phyloP scores from a whole-genome alignment of 2,797 vertebrate species.

The Cephalopachus bancanus region DNA sequence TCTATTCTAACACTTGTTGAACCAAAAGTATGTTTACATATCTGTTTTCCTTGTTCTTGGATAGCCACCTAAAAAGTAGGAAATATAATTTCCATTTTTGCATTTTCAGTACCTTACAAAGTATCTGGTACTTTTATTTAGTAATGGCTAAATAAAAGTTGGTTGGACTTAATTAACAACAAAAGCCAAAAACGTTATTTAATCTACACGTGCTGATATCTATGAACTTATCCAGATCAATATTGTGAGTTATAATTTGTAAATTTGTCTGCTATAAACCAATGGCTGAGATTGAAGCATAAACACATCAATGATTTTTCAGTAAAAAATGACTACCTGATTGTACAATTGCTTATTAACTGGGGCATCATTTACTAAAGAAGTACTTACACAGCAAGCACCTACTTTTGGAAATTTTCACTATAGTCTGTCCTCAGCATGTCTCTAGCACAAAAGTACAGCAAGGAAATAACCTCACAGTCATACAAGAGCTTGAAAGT shows the following conservation, averaged over 20 bases:
- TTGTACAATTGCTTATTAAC: conserved; percentile 86
- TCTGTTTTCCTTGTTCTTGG: conserved; percentile 1
- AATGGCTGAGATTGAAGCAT: not conserved
- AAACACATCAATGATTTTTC: not conserved
- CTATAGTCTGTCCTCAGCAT: conserved; percentile 82
- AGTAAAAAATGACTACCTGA: conserved; percentile 71
- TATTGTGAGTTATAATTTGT: not conserved
- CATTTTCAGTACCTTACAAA: not conserved
- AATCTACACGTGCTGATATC: not conserved
- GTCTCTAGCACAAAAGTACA: conserved; percentile 77
- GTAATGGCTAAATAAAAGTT: conserved; percentile 39
- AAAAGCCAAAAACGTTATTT: conserved; percentile 13
- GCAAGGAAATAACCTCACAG: conserved; percentile 82
- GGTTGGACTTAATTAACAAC: conserved; percentile 29
- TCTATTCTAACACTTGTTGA: not conserved
- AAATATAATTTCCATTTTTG: not conserved
- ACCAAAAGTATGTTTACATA: not conserved
- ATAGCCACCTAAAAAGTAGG: not conserved
- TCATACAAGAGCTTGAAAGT: conserved; percentile 73
- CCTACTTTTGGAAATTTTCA: conserved; percentile 83
- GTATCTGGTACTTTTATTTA: not conserved
- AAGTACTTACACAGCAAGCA: conserved; percentile 83
- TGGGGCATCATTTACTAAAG: conserved; percentile 84
- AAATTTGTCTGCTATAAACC: conserved; percentile 37
- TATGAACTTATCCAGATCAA: not conserved